Base-by-base conservation (phyloP, 1,140 invertebrate genomes). In the Musca vetustissima region DNA sequence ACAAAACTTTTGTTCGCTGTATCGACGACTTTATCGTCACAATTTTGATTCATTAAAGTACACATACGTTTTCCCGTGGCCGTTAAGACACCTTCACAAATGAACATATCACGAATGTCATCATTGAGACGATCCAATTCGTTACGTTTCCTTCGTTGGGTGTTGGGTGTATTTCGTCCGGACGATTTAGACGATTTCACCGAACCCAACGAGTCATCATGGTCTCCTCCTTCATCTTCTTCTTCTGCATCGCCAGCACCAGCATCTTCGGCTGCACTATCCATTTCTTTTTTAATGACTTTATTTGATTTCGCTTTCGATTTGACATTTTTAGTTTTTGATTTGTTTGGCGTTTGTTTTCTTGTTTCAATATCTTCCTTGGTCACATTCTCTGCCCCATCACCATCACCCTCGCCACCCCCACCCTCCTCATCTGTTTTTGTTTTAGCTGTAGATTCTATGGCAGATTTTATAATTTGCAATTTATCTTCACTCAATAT, bases 81-180 rank as follows among this genome's bases (percentile, higher is more conserved):
- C 0, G 83, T 83, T n/a, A 89, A 75, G 1, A 89, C 88, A 6
- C 84, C 87, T 14, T 88, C 83, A 28, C 84, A 81, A 21, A 88
- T 88, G 67, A 87, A 87, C 84, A 87, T 88, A 49, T 88, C 87
- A 69, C 87, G 83, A 69, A 90, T 87, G 72, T 90, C 88, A 24
- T 88, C 87, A 55, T 89, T 88, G 0, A 89, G 77, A 69, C 84
- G 83, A 50, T 89, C 88, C 8, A 90, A 68, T 59, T 88, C 88
- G 22, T 72, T 83, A 15, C 71, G 72, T 64, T 74, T 52, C 36
- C n/a, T 64, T 70, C 28, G n/a, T n/a, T 21, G 2, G 25, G 1
- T 32, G 55, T 8, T 43, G 11, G 67, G 11, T 64, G 43, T 22
- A 11, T 67, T 65, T 47, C 49, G 55, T 0, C 50, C 47, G 14